phyloP scores from a whole-genome alignment of 2,797 vertebrate genomes.

The Esox lucius region DNA sequence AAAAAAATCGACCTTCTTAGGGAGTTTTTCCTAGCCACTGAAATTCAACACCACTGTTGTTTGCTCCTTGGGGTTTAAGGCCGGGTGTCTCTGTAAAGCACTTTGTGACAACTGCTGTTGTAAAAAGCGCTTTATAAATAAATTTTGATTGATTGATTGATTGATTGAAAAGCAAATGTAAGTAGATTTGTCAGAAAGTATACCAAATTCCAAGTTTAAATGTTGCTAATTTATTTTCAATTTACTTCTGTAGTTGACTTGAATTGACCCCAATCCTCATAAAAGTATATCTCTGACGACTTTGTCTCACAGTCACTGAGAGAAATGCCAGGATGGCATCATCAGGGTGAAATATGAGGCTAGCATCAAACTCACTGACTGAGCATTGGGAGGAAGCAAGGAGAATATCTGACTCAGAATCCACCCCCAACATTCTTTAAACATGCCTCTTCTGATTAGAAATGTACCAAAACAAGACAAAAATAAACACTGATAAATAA shows the following conservation, averaged over 20 bases:
- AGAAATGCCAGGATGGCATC: constrained; percentile 5
- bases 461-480: neutral
- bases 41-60: too few species aligned
- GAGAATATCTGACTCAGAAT: neutral
- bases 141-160: too few species aligned
- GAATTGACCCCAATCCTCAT: neutral
- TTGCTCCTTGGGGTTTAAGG: too few species aligned
- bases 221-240: neutral
- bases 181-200: neutral
- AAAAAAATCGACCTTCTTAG: too few species aligned
- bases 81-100: too few species aligned
- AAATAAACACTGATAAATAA: neutral
- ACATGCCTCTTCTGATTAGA: neutral
- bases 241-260: neutral
- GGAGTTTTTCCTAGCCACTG: too few species aligned
- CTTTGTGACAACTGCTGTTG: too few species aligned
- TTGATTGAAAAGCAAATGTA: too few species aligned
- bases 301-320: neutral
- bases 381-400: neutral
- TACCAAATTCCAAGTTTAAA: neutral
- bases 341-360: constrained; percentile 3
- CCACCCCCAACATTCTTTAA: neutral
- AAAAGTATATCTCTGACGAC: neutral
- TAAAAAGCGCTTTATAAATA: too few species aligned
- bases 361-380: neutral